Evolutionary conservation across 30 jellyfish, hydroid and myxozoan genomes (phyloP).

Genomic region (Nemopilema nomurai): DNA sequence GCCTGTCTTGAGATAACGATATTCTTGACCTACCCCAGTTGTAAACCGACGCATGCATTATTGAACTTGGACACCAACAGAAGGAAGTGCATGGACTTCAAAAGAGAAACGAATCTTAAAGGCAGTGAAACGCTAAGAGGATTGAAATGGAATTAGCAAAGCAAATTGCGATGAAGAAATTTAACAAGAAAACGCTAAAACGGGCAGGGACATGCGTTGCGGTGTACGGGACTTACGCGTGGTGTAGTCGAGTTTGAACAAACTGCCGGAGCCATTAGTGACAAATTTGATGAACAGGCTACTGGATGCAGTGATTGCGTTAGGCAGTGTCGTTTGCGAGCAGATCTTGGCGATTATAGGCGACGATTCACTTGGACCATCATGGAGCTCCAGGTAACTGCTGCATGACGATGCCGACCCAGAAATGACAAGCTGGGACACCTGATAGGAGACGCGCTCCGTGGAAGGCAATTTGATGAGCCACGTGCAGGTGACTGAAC

Average conservation of each 20-base stretch:
- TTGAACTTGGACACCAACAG: neutral
- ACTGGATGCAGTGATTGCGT: slow-evolving; percentile 29
- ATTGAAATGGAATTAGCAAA: neutral
- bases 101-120: neutral
- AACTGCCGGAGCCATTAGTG: slow-evolving; percentile 73
- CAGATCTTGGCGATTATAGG: slow-evolving; percentile 72
- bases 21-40: too few relatives aligned
- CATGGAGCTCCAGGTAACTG: slow-evolving; percentile 51
- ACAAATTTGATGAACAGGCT: slow-evolving; percentile 47
- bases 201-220: neutral
- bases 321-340: slow-evolving; percentile 37
- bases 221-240: slow-evolving; percentile 46
- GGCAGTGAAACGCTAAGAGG: neutral
- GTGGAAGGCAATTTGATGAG: slow-evolving; percentile 50
- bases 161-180: neutral
- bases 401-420: slow-evolving; percentile 35
- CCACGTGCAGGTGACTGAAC: slow-evolving; percentile 57
- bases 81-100: neutral
- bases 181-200: neutral
- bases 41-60: neutral
- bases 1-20: too few relatives aligned
- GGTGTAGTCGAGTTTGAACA: slow-evolving; percentile 35
- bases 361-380: slow-evolving; percentile 41
- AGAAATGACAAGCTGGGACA: slow-evolving; percentile 37
- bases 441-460: slow-evolving; percentile 37